A percentile compares a stretch with the other conserved stretches of the same genome.
phyloP scores from a whole-genome alignment of 2,113 vertebrate species.

The Nanger granti region DNA sequence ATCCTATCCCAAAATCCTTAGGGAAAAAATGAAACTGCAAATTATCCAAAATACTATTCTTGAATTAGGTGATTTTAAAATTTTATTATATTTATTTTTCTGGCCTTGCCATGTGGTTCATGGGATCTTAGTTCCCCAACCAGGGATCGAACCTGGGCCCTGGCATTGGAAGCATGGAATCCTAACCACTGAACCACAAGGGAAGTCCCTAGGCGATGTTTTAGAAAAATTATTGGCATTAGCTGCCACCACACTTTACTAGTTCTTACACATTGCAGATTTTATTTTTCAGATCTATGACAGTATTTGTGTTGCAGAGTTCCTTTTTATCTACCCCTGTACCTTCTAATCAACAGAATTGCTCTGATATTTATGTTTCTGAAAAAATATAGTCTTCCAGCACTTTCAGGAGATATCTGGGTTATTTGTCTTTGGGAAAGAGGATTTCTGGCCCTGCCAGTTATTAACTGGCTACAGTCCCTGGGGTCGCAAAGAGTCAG shows the following conservation, averaged over 20 bases:
- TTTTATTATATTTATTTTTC: background rate
- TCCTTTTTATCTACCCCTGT: background rate
- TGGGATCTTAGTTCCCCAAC: background rate
- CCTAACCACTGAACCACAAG: background rate
- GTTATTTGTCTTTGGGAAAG: background rate
- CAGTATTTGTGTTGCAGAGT: background rate
- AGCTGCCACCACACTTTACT: background rate
- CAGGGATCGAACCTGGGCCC: background rate
- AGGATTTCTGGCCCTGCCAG: background rate
- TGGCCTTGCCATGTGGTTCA: background rate
- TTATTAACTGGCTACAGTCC: background rate
- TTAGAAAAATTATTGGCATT: background rate
- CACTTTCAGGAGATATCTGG: background rate
- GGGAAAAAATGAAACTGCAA: background rate
- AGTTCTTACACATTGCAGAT: background rate
- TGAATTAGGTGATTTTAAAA: background rate
- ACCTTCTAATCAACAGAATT: background rate
- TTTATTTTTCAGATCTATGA: background rate
- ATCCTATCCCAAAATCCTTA: background rate
- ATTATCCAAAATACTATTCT: conserved; percentile 11
- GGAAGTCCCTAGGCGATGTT: background rate
- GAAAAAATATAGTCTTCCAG: background rate
- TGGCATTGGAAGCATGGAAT: background rate
- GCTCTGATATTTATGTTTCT: background rate
- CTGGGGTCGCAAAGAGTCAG: background rate